phyloP scores from a whole-genome alignment of 1,140 invertebrate genomes.

The Ceratina calcarata region DNA sequence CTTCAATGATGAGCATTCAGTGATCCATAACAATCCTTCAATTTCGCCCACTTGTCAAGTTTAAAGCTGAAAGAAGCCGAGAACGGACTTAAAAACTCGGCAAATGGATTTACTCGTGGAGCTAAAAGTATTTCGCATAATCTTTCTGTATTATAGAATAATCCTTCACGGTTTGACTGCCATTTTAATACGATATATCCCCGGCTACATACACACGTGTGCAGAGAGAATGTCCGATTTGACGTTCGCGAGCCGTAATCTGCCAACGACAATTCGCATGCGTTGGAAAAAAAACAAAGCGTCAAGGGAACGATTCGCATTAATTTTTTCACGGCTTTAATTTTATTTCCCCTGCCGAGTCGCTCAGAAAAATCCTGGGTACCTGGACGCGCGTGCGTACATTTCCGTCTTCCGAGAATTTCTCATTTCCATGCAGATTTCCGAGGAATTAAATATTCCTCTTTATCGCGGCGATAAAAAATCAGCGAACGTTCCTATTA shows the following conservation, averaged over 20 bases:
- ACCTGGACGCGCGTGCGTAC: constrained; percentile 4
- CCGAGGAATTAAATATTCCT: constrained; percentile 20
- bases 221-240: neutral
- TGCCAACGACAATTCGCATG: constrained; percentile 3
- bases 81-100: no score
- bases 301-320: neutral
- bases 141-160: no score
- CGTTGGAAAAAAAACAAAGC: neutral
- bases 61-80: no score
- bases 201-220: no score
- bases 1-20: no score
- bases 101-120: no score
- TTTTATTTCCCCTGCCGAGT: neutral
- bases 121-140: no score
- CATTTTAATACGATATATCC: no score
- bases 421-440: constrained; percentile 43
- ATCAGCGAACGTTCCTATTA: neutral
- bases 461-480: neutral
- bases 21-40: no score
- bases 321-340: neutral
- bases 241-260: constrained; percentile 17
- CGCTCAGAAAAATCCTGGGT: neutral
- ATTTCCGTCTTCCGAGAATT: constrained; percentile 31
- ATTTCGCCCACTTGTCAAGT: no score
- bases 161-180: no score